Evolutionary conservation across 2,797 vertebrate species (phyloP), one percentile per base, ranked within the genome.

Genomic region (Allobates femoralis): DNA sequence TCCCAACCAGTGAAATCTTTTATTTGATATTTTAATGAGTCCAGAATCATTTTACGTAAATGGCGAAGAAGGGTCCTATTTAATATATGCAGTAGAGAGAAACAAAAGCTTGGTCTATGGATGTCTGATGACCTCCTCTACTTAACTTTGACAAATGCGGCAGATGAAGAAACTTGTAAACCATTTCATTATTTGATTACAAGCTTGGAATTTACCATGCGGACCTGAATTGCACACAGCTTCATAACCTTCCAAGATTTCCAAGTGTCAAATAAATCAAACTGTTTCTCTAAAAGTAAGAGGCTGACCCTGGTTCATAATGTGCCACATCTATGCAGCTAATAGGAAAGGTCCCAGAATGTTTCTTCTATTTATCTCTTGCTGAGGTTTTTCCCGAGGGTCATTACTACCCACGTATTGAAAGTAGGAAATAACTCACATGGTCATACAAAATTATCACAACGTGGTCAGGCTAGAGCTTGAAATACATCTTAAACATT

Each of bases 311-410:
- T 55, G 34, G 62, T 55, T 56, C 16, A 41, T 69, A 85, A 71
- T 46, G 11, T 71, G 67, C 67, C 34, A 15, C 67, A 5, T 69
- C 7, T 37, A 12, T 21, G 56, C 51, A 14, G 15, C 62, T 60
- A 30, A 76, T 46, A 64, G 78, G 56, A 85, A 79, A 69, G 78
- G 83, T 46, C 34, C 41, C 23, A 79, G 46, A 15, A 23, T 55
- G 51, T 85, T 78, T 56, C 78, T 55, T 8, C 74, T 37, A 66
- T 85, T 78, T 34, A 85, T 78, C 74, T 67, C 78, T 46, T 12
- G 16, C 46, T 78, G 67, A 84, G 77, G 58, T n/a, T 53, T 56
- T 55, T 77, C 58, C 21, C 55, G 74, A 85, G 75, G 83, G 73
- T 85, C 75, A 84, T 28, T 77, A 16, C 28, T 77, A 16, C 34